These are phyloP conservation scores for Pyralis farinalis DNA, from an alignment of 2,888 invertebrate species.

Conservation along the genomic window DNA sequence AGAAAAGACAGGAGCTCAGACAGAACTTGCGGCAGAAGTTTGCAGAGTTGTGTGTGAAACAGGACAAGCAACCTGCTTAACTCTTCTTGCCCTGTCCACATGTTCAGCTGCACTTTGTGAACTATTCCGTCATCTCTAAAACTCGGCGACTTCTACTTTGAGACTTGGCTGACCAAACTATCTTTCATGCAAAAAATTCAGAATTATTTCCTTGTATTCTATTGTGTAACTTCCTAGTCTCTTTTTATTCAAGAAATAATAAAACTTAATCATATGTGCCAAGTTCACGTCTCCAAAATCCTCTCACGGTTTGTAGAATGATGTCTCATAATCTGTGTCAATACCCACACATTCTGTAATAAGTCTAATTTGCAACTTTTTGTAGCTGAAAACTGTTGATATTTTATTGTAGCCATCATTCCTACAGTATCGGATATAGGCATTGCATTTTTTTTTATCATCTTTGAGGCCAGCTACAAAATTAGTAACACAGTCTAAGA, in stretches of 20 bases:
- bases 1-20: conserved; percentile 90
- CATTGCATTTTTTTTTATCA: no score
- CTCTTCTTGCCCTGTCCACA: conserved; percentile 18
- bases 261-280: neutral
- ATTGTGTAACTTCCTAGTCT: neutral
- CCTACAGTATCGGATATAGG: conserved; percentile 1
- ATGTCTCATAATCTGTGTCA: conserved; percentile 14
- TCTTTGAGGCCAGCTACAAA: no score
- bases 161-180: neutral
- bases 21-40: conserved; percentile 91
- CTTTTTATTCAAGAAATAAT: neutral
- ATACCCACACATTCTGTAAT: conserved; percentile 14
- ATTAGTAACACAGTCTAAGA: no score
- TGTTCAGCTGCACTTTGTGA: conserved; percentile 42
- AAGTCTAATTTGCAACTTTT: conserved; percentile 8
- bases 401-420: conserved; percentile 2
- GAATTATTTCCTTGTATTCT: neutral
- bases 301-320: conserved; percentile 22
- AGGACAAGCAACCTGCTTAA: conserved; percentile 45
- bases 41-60: conserved; percentile 85
- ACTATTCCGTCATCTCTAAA: conserved; percentile 17
- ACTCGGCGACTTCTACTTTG: conserved; percentile 20
- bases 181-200: neutral
- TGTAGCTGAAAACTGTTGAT: conserved; percentile 9
- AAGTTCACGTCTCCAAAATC: conserved; percentile 2